Evolutionary conservation across 2,888 invertebrate species (phyloP), one percentile per base, ranked within the genome.

Genomic region (Xylocampa areola): DNA sequence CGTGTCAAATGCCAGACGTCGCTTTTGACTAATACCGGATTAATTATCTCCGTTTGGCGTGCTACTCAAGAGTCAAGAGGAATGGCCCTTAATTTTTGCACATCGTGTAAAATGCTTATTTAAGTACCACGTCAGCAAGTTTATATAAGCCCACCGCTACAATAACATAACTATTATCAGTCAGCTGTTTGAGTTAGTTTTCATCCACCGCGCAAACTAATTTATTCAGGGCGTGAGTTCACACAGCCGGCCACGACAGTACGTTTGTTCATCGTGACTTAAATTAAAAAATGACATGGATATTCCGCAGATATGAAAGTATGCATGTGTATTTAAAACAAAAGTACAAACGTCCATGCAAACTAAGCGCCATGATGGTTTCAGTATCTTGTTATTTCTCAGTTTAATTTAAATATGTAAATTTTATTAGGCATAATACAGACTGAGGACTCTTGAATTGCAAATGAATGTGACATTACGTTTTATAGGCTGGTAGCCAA

Each of bases 331-430:
- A 68, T 68, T 63, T 72, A 73, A 69, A 62, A 57, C 27, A 27
- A 69, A 77, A 82, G 82, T 66, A 76, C 57, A 77, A 80, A 70
- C 68, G 77, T 84, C 82, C 80, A 71, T 75, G 80, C 80, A 88
- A 90, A 88, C 87, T 88, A 82, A 86, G 84, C 80, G 80, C 67
- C 76, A 80, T 82, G 86, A 91, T 84, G 87, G 87, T 85, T 85
- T 84, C 87, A 88, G 86, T 88, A 84, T 90, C 92, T 92, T 93
- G 92, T 94, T 93, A 93, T 92, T 90, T 91, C 87, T 87, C 88
- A 88, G 88, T 93, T 92, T 93, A 93, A 94, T 94, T 93, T 94
- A 92, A 93, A 94, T 94, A 94, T 94, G 94, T 91, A 90, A 94
- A 94, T 94, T 93, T 94, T 93, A 94, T 93, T 92, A 92, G 91